phyloP scores from a whole-genome alignment of 2,113 vertebrate genomes.

The Chascanopsetta lugubris region DNA sequence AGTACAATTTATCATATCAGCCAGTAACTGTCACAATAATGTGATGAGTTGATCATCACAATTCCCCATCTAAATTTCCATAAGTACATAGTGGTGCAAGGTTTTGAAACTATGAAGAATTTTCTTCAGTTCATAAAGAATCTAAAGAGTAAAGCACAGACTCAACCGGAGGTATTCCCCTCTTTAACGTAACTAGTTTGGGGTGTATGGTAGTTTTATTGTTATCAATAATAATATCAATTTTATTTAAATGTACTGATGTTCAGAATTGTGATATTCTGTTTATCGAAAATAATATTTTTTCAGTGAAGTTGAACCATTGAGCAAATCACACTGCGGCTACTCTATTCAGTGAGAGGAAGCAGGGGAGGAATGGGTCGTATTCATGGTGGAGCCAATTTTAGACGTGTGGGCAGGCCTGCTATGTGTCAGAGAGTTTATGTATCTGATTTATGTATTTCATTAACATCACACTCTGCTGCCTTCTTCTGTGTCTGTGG shows the following conservation, averaged over 20 bases:
- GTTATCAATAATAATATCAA: too few relatives aligned
- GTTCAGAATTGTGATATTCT: too few relatives aligned
- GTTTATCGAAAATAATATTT: background rate
- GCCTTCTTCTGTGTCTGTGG: constrained; percentile 55
- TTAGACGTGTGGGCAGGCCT: constrained; percentile 28
- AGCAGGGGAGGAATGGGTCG: constrained; percentile 2
- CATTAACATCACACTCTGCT: constrained; percentile 41
- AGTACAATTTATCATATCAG: too few relatives aligned
- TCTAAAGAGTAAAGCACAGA: too few relatives aligned
- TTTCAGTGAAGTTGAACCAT: background rate
- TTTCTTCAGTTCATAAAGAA: too few relatives aligned
- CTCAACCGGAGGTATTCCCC: too few relatives aligned
- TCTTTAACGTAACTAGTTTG: too few relatives aligned
- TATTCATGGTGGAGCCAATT: constrained; percentile 22
- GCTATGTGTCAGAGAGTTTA: constrained; percentile 40
- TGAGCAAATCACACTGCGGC: background rate
- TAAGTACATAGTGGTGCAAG: background rate
- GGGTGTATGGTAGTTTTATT: too few relatives aligned
- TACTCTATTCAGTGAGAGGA: background rate
- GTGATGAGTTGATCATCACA: background rate
- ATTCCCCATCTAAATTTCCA: background rate
- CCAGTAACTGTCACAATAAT: too few relatives aligned
- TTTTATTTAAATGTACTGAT: too few relatives aligned
- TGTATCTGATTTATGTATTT: constrained; percentile 41
- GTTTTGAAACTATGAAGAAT: too few relatives aligned